Conservation (phyloP, 1,140 invertebrate species). For the Apolygus lucorum region DNA sequence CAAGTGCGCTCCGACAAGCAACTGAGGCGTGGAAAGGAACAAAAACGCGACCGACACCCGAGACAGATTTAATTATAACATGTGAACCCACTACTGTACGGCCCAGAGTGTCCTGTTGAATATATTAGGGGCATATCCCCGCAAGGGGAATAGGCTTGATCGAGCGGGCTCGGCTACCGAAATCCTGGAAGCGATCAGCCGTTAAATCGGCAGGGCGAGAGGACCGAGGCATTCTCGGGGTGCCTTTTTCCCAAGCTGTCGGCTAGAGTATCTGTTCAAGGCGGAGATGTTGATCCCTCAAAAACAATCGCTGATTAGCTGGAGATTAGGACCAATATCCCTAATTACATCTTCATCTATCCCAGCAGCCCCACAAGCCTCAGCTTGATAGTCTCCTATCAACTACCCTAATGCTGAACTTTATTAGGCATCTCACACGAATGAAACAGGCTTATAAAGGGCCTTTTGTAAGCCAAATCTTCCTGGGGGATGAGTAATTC, state of each 20-base stretch:
- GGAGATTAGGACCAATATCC: too few relatives aligned
- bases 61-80: constrained; percentile 23
- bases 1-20: constrained; percentile 14
- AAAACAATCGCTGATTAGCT: not conserved
- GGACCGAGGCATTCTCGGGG: not conserved
- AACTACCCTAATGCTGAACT: too few relatives aligned
- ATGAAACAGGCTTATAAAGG: too few relatives aligned
- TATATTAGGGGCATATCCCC: constrained; percentile 18
- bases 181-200: constrained; percentile 10
- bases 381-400: too few relatives aligned
- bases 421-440: too few relatives aligned
- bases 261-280: not conserved
- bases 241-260: not conserved
- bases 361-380: too few relatives aligned
- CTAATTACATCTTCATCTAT: too few relatives aligned
- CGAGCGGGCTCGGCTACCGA: constrained; percentile 5
- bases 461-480: too few relatives aligned
- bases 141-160: too few relatives aligned
- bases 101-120: constrained; percentile 22
- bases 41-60: constrained; percentile 15
- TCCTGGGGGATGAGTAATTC: too few relatives aligned
- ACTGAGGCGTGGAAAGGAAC: constrained; percentile 6
- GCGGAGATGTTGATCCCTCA: not conserved
- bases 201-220: constrained; percentile 4
- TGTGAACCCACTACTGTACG: constrained; percentile 23